Evolutionary conservation across 2,888 invertebrate species (phyloP).

Genomic region (Automeris io): DNA sequence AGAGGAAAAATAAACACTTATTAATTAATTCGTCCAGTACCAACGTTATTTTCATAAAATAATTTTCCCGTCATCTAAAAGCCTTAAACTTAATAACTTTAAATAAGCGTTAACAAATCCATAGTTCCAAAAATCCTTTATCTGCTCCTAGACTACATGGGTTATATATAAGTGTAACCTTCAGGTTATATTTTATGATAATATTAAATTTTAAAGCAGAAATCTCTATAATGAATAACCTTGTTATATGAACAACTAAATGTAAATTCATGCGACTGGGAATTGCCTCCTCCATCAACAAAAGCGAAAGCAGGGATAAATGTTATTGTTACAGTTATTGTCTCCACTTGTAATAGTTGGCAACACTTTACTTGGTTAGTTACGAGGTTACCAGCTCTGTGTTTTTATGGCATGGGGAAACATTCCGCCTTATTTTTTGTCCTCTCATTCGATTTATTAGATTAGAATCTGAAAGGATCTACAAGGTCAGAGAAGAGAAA

Average conservation of each 20-base stretch:
- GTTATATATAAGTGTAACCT: conserved; percentile 41
- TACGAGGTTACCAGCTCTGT: conserved; percentile 24
- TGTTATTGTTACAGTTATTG: conserved; percentile 63
- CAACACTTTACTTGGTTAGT: conserved; percentile 44
- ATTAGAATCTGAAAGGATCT: conserved; percentile 5
- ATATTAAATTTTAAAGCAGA: not conserved
- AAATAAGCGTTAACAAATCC: not conserved
- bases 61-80: no score
- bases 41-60: no score
- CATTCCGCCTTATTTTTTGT: conserved; percentile 16
- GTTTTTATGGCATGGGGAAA: conserved; percentile 25
- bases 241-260: not conserved
- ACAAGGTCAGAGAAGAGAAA: conserved; percentile 12
- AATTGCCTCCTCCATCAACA: conserved; percentile 45
- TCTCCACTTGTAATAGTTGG: conserved; percentile 49
- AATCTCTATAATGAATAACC: not conserved
- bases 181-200: conserved; percentile 14
- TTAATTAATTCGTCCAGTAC: no score
- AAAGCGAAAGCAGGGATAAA: conserved; percentile 43
- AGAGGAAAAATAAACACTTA: no score
- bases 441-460: conserved; percentile 9
- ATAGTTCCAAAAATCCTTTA: conserved; percentile 26
- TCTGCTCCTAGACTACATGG: conserved; percentile 37
- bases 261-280: conserved; percentile 16
- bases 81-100: not conserved